phyloP scores from a whole-genome alignment of 2,888 invertebrate genomes.

The Hesperia comma region DNA sequence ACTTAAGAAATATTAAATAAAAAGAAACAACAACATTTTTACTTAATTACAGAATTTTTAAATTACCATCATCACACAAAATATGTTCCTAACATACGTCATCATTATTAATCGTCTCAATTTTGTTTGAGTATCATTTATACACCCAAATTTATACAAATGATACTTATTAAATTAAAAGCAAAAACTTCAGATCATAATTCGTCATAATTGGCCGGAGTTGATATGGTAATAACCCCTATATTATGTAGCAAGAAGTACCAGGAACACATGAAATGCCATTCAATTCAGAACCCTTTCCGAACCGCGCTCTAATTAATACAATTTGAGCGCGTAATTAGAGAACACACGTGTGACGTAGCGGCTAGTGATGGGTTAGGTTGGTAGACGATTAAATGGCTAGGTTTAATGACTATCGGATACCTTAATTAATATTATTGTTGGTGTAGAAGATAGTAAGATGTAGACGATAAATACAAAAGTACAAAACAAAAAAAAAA shows the following conservation, averaged over 20 bases:
- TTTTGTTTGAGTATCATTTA: conserved; percentile 13
- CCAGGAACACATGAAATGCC: conserved; percentile 57
- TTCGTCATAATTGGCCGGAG: conserved; percentile 38
- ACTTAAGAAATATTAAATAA: too few species aligned
- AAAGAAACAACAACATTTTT: too few species aligned
- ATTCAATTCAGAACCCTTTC: conserved; percentile 78
- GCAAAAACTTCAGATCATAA: conserved; percentile 34
- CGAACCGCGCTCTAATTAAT: conserved; percentile 76
- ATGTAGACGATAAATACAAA: too few species aligned
- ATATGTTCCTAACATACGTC: too few species aligned
- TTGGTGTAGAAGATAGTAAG: neutral
- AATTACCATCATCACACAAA: too few species aligned
- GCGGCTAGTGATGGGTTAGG: conserved; percentile 29
- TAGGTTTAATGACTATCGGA: neutral
- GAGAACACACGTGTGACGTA: conserved; percentile 70
- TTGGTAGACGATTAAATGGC: conserved; percentile 34
- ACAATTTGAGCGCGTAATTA: conserved; percentile 81
- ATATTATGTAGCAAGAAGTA: conserved; percentile 50
- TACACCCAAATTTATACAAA: conserved; percentile 30
- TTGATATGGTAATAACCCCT: conserved; percentile 68
- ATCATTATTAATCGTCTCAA: neutral
- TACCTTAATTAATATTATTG: neutral
- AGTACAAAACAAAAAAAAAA: too few species aligned
- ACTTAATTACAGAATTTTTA: too few species aligned
- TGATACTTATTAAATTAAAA: conserved; percentile 34